Evolutionary conservation across 2,113 vertebrate species (phyloP).

Genomic region (Thamnophis sirtalis): DNA sequence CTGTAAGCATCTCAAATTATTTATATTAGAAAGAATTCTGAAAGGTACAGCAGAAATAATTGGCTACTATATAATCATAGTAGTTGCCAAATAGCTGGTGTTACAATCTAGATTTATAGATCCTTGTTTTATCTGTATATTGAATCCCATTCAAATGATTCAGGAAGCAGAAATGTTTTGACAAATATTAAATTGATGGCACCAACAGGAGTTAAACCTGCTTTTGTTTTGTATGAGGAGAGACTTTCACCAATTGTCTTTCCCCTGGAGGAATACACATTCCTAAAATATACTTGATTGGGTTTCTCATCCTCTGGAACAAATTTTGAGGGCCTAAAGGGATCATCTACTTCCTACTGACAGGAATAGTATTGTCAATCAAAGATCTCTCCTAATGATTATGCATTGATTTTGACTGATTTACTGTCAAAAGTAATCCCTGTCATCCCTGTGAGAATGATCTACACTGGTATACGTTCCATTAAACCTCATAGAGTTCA

Average conservation of each 20-base stretch:
- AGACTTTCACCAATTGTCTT: not conserved
- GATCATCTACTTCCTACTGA: not conserved
- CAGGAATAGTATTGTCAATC: not conserved
- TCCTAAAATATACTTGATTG: not conserved
- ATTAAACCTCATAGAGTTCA: not conserved
- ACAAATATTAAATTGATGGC: not conserved
- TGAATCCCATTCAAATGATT: constrained; percentile 39
- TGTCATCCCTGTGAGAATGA: not conserved
- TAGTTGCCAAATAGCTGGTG: not conserved
- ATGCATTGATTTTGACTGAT: not conserved
- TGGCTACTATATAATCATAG: not conserved
- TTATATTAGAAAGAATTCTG: not conserved
- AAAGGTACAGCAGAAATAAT: not conserved
- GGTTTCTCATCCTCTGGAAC: not conserved
- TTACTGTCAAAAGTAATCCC: no score
- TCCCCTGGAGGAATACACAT: not conserved
- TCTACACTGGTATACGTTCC: not conserved
- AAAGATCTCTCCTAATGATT: not conserved
- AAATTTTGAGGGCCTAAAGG: not conserved
- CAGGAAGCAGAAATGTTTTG: not conserved
- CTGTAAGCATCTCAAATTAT: not conserved
- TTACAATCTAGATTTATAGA: not conserved
- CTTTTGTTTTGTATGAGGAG: not conserved
- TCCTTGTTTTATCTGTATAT: constrained; percentile 13
- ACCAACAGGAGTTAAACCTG: not conserved